Conservation (phyloP, 2,113 vertebrate genomes). For the Gymnobelideus leadbeateri region DNA sequence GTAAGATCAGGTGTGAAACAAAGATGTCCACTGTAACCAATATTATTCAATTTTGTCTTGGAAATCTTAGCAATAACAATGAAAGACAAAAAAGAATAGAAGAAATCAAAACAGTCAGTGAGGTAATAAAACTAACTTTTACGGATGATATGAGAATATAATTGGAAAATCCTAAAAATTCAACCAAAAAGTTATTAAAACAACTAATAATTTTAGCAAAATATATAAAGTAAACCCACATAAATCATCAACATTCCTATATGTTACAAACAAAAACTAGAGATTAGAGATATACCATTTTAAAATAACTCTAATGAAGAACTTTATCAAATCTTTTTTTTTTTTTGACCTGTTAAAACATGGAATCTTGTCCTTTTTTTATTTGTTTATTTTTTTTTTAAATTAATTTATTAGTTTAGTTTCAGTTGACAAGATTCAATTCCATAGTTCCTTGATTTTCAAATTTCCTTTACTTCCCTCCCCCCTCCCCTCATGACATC, state of each 20-base stretch:
- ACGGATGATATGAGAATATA: neutral
- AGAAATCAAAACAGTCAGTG: neutral
- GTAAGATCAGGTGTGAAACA: neutral
- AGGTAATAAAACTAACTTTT: neutral
- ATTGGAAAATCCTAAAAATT: neutral
- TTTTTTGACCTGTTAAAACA: too few relatives aligned
- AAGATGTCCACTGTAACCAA: neutral
- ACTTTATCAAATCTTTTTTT: too few relatives aligned
- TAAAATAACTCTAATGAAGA: neutral
- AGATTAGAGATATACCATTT: neutral
- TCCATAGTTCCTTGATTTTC: too few relatives aligned
- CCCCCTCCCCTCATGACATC: too few relatives aligned
- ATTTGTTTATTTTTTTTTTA: too few relatives aligned
- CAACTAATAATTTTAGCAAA: neutral
- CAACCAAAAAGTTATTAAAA: neutral
- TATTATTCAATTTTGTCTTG: neutral
- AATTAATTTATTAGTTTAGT: too few relatives aligned
- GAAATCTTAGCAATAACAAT: neutral
- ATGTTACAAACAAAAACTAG: slow-evolving; percentile 25
- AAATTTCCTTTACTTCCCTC: too few relatives aligned
- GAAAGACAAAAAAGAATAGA: neutral
- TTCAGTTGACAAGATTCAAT: too few relatives aligned
- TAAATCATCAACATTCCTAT: slow-evolving; percentile 1
- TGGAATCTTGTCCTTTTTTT: too few relatives aligned
- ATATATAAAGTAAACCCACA: neutral